Base-by-base conservation (phyloP, 2,888 invertebrate genomes). In the Osedax fenrisi region DNA sequence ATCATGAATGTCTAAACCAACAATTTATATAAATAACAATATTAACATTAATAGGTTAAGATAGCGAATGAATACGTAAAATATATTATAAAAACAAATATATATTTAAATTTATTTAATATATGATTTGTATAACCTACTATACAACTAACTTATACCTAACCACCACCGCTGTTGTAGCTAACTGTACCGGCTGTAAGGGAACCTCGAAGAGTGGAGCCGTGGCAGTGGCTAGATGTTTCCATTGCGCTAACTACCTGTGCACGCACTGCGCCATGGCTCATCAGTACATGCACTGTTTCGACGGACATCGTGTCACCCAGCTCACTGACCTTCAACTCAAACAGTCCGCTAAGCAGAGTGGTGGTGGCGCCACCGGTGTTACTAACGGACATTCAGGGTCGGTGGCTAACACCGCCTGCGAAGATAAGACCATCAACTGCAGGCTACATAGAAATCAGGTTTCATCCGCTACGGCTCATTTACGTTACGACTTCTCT, bases 211-310 rank as follows among this genome's bases (percentile, higher is more conserved):
- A 17, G 41, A 68, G 68, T 1, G 92, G 94, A 85, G 90, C 92
- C 23, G 91, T 91, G 89, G 95, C 95, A 69, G 92, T 94, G 75
- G 94, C 94, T 77, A 91, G 92, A 84, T 96, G 95, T 86, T 91
- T 92, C 82, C 95, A 96, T 85, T 98, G 97, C 86, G 91, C 92
- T 82, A 94, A 94, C 84, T 92, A 91, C 84, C 89, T 98, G 80
- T 97, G 97, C 87, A 90, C 92, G 76, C 94, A 94, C 85, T 97
- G 97, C 89, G 93, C 94, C 82, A 94, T 94, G 90, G 96, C 96
- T 78, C 97, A 97, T 86, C 93, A 95, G 86, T 94, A 92, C 85
- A 96, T 97, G 95, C 94, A 95, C 86, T 96, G 95, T 85, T 97
- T 97, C 86, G 94, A 94, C 85, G 94, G 78, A 3, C 95, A 96